Conservation (phyloP, 2,797 vertebrate species). For the Philypnodon macrostomus region DNA sequence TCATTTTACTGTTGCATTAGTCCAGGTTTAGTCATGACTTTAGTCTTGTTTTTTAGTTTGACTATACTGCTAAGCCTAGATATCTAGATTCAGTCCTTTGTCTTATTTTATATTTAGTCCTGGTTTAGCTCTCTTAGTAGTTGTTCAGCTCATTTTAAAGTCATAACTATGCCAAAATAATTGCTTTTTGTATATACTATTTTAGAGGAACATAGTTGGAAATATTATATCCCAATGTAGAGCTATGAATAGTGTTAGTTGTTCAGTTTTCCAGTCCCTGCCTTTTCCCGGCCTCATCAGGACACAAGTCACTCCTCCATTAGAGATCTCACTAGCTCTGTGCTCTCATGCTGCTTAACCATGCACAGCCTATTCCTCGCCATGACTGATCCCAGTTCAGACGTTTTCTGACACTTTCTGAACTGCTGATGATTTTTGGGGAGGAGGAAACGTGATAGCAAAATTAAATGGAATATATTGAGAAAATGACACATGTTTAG, state of each 20-base stretch:
- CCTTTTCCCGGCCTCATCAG: conserved; percentile 46
- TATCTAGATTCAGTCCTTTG: too few relatives aligned
- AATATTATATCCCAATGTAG: background rate
- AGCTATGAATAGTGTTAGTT: background rate
- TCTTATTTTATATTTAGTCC: too few relatives aligned
- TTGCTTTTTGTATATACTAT: too few relatives aligned
- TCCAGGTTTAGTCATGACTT: too few relatives aligned
- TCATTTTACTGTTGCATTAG: too few relatives aligned
- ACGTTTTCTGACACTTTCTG: conserved; percentile 39
- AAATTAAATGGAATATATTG: conserved; percentile 47
- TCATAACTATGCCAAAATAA: too few relatives aligned
- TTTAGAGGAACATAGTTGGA: background rate
- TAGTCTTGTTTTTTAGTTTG: too few relatives aligned
- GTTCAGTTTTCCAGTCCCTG: conserved; percentile 22
- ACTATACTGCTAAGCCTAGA: too few relatives aligned
- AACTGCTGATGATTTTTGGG: conserved; percentile 25
- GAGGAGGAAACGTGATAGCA: conserved; percentile 17
- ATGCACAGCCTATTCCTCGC: conserved; percentile 61
- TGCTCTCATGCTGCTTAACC: conserved; percentile 56
- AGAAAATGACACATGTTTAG: conserved; percentile 41
- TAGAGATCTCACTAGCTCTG: conserved; percentile 37
- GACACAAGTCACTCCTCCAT: conserved; percentile 49
- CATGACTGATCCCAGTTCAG: conserved; percentile 55
- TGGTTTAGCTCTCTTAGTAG: too few relatives aligned
- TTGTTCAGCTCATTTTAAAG: too few relatives aligned